Percentiles rank a stretch among this genome's conserved stretches.
These are phyloP conservation scores for Agrenia bidenticulata DNA, from an alignment of 2,888 invertebrate genomes.

Conservation along the genomic window DNA sequence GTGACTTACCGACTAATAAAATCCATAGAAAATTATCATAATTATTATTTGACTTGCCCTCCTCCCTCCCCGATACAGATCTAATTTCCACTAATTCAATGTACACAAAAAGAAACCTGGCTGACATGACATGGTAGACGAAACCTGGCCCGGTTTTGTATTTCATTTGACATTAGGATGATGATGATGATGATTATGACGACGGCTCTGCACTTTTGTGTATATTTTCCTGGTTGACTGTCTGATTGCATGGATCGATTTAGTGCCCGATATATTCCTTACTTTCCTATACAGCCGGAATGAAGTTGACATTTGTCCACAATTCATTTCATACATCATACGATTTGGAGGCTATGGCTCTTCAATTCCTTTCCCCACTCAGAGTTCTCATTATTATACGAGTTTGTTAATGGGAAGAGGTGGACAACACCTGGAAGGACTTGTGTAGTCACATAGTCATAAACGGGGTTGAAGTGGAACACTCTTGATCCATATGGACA, in stretches of 20 bases:
- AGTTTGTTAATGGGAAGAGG: neutral
- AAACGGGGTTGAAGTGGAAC: slow-evolving; percentile 1
- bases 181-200: slow-evolving; percentile 2
- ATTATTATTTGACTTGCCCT: slow-evolving; percentile 16
- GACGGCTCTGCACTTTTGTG: neutral
- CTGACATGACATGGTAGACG: neutral
- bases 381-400: neutral
- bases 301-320: too few relatives aligned
- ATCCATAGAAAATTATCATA: slow-evolving; percentile 21
- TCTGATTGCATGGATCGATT: too few relatives aligned
- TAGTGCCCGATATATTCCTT: too few relatives aligned
- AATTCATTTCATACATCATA: too few relatives aligned
- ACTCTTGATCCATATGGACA: slow-evolving; percentile 21
- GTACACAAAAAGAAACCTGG: neutral
- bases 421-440: slow-evolving; percentile 14
- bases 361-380: neutral
- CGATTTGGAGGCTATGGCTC: neutral
- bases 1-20: neutral
- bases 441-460: slow-evolving; percentile 3
- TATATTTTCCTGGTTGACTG: too few relatives aligned
- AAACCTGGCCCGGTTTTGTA: slow-evolving; percentile 2
- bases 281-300: too few relatives aligned
- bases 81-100: slow-evolving; percentile 23
- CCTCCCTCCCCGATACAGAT: slow-evolving; percentile 14
- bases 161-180: slow-evolving; percentile 7